Base-by-base conservation (phyloP, 2,888 invertebrate genomes). In the Desoria tigrina region DNA sequence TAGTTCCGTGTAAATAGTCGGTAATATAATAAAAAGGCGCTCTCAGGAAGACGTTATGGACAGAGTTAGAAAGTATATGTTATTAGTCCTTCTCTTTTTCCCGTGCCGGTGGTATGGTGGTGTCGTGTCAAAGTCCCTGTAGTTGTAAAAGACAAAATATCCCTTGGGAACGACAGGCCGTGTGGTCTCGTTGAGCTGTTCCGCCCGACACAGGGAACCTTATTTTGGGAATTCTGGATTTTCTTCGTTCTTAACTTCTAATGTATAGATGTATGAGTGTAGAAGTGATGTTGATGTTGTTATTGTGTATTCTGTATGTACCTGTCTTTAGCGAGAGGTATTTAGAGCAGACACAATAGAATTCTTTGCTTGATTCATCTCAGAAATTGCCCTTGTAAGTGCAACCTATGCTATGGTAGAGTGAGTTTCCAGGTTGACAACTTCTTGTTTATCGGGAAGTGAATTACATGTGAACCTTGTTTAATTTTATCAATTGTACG, bases 111-210 rank as follows among this genome's bases (percentile, higher is more conserved):
- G 39, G 11, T 16, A 16, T 39, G 11, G 39, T 39, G 18, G 45
- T 45, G 45, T 45, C 45, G 4, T 21, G 45, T 45, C 23, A 32
- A 45, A 21, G 45, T 45, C 45, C 16, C 45, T 45, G 7, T 45
- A 23, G 73, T 67, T 60, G 74, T 72, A 72, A 72, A 74, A 63
- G 66, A 61, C 62, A 73, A 74, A 72, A 68, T 69, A 69, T 72
- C 74, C 73, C 73, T 58, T 59, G 74, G 72, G 74, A 74, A 62
- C 69, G 28, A 70, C 74, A 69, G 63, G 63, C 66, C 68, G 68
- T 64, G 56, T 50, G 55, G 61, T 65, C 65, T 66, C 32, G 32
- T 32, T 32, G 4, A 32, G 32, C 4, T 4, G 11, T 11, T 32
- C 32, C 11, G 32, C 11, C 11, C 11, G 11, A 32, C 6, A 32